phyloP scores from a whole-genome alignment of 2,888 invertebrate species.

The Lymantria monacha region DNA sequence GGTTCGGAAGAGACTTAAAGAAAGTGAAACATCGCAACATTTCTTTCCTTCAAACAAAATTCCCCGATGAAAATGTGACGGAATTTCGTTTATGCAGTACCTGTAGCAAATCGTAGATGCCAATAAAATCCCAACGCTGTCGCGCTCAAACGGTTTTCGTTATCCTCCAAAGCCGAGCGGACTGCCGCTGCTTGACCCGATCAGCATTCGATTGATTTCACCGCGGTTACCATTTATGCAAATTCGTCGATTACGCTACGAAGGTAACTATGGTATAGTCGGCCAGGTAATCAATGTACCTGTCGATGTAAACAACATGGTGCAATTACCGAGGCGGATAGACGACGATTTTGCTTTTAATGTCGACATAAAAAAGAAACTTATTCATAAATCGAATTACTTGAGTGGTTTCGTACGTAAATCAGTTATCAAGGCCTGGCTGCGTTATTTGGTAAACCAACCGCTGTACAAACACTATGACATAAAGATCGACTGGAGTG shows the following conservation, averaged over 20 bases:
- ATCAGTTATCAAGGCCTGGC: conserved; percentile 37
- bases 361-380: conserved; percentile 32
- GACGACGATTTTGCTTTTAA: conserved; percentile 46
- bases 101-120: too few species aligned
- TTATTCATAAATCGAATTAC: conserved; percentile 40
- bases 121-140: too few species aligned
- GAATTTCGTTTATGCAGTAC: too few species aligned
- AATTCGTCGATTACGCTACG: conserved; percentile 45
- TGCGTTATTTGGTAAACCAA: conserved; percentile 30
- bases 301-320: conserved; percentile 44
- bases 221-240: conserved; percentile 49
- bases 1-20: too few species aligned
- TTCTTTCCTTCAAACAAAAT: too few species aligned
- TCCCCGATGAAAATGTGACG: too few species aligned
- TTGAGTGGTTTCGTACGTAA: conserved; percentile 36
- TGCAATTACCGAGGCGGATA: conserved; percentile 44
- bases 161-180: conserved; percentile 41
- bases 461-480: conserved; percentile 37
- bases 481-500: conserved; percentile 38
- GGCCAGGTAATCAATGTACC: conserved; percentile 58
- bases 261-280: conserved; percentile 42
- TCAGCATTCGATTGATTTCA: conserved; percentile 47
- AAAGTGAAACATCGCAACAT: too few species aligned
- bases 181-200: conserved; percentile 41
- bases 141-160: too few species aligned